These are phyloP conservation scores for Hystrix cristata DNA, from an alignment of 2,113 vertebrate genomes.

Conservation along the genomic window DNA sequence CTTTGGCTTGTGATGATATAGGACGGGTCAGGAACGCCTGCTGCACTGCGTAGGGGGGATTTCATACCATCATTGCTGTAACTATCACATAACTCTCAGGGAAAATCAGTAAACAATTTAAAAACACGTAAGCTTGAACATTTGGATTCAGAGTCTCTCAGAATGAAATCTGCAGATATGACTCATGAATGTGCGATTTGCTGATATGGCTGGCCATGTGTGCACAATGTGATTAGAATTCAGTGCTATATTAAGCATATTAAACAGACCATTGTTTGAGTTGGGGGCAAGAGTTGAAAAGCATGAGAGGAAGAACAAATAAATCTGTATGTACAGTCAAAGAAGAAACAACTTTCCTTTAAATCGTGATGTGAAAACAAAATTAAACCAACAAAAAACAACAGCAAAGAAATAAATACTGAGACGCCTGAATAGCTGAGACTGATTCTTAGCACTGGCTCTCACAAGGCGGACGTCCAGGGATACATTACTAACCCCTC, in stretches of 20 bases:
- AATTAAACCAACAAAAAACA: not conserved
- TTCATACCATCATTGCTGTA: not conserved
- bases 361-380: not conserved
- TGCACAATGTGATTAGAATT: not conserved
- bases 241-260: not conserved
- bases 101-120: not conserved
- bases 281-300: rapidly evolving
- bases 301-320: not conserved
- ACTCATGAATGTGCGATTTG: not conserved
- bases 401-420: not conserved
- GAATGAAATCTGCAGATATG: not conserved
- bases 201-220: not conserved
- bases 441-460: not conserved
- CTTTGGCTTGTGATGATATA: not conserved
- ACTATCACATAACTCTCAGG: not conserved
- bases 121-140: not conserved
- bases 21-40: not conserved
- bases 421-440: not conserved
- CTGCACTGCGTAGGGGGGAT: not conserved
- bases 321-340: not conserved
- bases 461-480: not conserved
- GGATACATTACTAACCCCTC: not conserved
- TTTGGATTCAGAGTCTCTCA: not conserved
- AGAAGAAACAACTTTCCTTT: not conserved
- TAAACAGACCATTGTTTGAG: not conserved